These are phyloP conservation scores for Dromius quadrimaculatus DNA, from an alignment of 2,888 invertebrate species.

Conservation along the genomic window DNA sequence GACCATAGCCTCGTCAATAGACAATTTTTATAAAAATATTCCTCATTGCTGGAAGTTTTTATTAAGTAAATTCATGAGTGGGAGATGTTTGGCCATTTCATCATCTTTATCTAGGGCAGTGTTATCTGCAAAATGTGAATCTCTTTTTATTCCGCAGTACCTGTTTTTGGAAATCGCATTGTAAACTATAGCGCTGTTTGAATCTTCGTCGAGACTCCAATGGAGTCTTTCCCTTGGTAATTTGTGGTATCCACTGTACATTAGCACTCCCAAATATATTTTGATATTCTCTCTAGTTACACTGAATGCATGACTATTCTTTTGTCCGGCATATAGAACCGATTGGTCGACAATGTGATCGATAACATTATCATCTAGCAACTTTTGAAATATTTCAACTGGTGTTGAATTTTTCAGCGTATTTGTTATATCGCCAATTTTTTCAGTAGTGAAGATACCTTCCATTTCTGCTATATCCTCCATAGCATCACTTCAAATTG, in stretches of 20 bases:
- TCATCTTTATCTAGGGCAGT: conserved; percentile 52
- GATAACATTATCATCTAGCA: background rate
- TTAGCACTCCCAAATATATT: conserved; percentile 10
- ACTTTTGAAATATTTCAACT: conserved; percentile 21
- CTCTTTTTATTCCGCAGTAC: conserved; percentile 54
- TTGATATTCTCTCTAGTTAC: conserved; percentile 2
- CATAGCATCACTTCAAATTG: conserved; percentile 6
- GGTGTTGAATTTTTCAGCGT: background rate
- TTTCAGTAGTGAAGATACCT: conserved; percentile 19
- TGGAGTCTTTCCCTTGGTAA: conserved; percentile 57
- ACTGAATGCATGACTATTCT: conserved; percentile 7
- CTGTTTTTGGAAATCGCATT: conserved; percentile 54
- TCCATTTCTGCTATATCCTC: conserved; percentile 19
- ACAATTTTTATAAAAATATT: conserved; percentile 56
- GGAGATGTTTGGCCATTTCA: conserved; percentile 53
- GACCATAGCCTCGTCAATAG: conserved; percentile 58
- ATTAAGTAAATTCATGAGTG: conserved; percentile 52
- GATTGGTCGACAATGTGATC: conserved; percentile 5
- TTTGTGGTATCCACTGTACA: conserved; percentile 56
- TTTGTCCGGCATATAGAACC: conserved; percentile 6
- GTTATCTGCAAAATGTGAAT: conserved; percentile 54
- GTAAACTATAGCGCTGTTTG: conserved; percentile 56
- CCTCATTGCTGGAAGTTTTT: conserved; percentile 55
- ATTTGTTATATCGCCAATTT: conserved; percentile 12
- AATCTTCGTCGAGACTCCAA: conserved; percentile 58